phyloP scores from a whole-genome alignment of 1,140 invertebrate species.

The Eupeodes corollae region DNA sequence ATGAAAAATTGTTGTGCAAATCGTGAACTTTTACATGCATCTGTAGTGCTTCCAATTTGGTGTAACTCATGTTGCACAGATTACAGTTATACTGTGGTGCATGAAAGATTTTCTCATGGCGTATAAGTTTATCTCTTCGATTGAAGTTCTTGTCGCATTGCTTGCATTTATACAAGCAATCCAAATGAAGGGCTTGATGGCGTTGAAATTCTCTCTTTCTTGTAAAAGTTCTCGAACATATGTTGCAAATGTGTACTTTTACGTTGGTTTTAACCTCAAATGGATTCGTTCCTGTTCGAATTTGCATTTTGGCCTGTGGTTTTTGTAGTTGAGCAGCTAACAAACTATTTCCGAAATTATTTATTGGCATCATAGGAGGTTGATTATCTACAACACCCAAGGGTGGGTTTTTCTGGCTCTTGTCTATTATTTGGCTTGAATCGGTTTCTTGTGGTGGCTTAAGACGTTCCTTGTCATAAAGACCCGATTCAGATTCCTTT shows the following conservation, averaged over 20 bases:
- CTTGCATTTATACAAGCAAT: conserved; percentile 49
- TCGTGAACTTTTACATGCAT: conserved; percentile 45
- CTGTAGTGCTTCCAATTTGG: conserved; percentile 43
- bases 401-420: background rate
- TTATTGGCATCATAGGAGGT: too few relatives aligned
- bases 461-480: conserved; percentile 22
- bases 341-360: background rate
- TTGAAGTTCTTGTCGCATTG: conserved; percentile 52
- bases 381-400: background rate
- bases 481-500: conserved; percentile 17
- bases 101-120: conserved; percentile 48
- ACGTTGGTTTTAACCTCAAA: background rate
- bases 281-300: background rate
- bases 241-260: conserved; percentile 40
- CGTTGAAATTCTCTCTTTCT: conserved; percentile 52
- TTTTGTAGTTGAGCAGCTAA: background rate
- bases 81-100: conserved; percentile 44
- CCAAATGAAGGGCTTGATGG: conserved; percentile 48
- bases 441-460: background rate
- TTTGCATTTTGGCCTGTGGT: background rate
- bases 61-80: conserved; percentile 44
- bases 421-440: background rate
- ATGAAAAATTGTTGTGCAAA: conserved; percentile 20
- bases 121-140: conserved; percentile 51
- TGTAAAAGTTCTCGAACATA: conserved; percentile 51